Conservation (phyloP, 2,113 vertebrate species). For the Urocolius indicus region DNA sequence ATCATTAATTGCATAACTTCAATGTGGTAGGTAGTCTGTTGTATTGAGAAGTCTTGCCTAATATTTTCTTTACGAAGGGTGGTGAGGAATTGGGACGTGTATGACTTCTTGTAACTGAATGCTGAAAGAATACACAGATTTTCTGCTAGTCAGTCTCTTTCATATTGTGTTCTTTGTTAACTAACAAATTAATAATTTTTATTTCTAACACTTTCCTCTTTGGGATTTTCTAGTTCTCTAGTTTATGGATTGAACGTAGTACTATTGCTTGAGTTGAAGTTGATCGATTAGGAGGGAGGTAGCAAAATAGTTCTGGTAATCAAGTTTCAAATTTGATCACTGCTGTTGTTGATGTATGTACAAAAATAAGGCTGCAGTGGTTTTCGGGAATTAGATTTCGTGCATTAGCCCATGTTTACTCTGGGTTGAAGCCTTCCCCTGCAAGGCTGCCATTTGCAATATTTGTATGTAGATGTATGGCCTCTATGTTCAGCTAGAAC, state of each 20-base stretch:
- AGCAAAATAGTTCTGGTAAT: neutral
- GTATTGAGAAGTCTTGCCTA: neutral
- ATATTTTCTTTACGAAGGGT: neutral
- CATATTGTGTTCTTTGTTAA: neutral
- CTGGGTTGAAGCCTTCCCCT: neutral
- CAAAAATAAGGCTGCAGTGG: neutral
- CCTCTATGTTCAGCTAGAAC: neutral
- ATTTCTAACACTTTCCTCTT: neutral
- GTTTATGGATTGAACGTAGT: neutral
- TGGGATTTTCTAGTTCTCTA: neutral
- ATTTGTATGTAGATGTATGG: neutral
- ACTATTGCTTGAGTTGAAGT: neutral
- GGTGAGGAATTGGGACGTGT: neutral
- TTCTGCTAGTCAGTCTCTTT: neutral
- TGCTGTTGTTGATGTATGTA: neutral
- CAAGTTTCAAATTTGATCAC: neutral
- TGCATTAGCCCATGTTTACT: neutral
- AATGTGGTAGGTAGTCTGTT: neutral
- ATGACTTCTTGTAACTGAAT: neutral
- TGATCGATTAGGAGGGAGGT: neutral
- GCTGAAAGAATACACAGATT: neutral
- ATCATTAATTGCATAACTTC: neutral
- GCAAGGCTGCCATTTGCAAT: accelerated
- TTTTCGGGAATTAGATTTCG: neutral
- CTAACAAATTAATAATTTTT: neutral